Evolutionary conservation across 1,140 invertebrate genomes (phyloP).

Genomic region (Ostrea edulis): DNA sequence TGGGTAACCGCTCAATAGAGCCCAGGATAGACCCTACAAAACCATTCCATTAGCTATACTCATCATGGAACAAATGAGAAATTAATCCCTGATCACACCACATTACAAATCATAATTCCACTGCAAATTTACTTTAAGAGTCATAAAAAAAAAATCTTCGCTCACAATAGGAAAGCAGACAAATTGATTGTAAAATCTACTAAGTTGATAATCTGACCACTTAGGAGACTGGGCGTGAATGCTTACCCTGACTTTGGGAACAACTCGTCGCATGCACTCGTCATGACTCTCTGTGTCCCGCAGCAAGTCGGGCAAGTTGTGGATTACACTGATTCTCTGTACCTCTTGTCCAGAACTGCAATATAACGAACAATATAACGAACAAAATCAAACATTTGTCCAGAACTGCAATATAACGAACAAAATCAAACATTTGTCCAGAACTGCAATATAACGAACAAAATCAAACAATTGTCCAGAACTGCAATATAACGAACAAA

Average conservation of each 20-base stretch:
- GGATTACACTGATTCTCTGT: constrained; percentile 77
- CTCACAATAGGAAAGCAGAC: neutral
- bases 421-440: no score
- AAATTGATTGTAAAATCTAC: neutral
- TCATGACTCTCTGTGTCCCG: constrained; percentile 73
- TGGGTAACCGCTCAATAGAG: neutral
- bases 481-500: no score
- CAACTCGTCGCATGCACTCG: constrained; percentile 77
- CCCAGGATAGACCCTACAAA: neutral
- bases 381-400: neutral
- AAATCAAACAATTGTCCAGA: no score
- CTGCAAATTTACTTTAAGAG: neutral
- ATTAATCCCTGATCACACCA: no score
- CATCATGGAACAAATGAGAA: no score
- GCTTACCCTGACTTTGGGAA: constrained; percentile 79
- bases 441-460: no score
- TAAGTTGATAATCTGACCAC: neutral
- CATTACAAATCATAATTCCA: no score
- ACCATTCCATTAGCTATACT: no score
- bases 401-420: no score
- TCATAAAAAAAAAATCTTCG: neutral
- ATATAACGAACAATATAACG: constrained; percentile 51
- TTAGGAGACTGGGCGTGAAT: neutral
- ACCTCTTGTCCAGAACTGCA: constrained; percentile 78
- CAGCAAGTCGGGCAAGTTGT: constrained; percentile 74